Conservation (phyloP, 2,888 invertebrate species). For the Aphidoletes aphidimyza region DNA sequence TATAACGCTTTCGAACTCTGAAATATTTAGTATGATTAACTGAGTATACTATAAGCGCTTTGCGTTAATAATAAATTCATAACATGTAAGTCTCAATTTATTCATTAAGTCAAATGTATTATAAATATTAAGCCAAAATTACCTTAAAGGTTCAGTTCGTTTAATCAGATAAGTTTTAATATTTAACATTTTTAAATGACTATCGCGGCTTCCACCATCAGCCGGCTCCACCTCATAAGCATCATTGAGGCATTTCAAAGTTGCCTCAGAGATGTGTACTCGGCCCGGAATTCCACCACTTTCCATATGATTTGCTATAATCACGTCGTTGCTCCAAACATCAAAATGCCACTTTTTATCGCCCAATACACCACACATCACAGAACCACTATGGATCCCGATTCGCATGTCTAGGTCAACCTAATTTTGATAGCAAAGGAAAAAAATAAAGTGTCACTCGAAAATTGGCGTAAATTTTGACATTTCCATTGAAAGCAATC, state of each 20-base stretch:
- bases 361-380: slow-evolving; percentile 94
- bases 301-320: slow-evolving; percentile 96
- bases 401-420: slow-evolving; percentile 97
- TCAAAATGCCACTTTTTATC: slow-evolving; percentile 94
- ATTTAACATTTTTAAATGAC: slow-evolving; percentile 85
- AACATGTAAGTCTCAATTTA: background rate
- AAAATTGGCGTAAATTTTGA: too few relatives aligned
- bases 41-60: background rate
- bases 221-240: slow-evolving; percentile 96
- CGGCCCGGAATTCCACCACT: slow-evolving; percentile 95
- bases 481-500: too few relatives aligned
- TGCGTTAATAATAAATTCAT: background rate
- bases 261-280: slow-evolving; percentile 94
- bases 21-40: too few relatives aligned
- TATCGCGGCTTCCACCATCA: slow-evolving; percentile 83
- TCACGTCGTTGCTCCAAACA: slow-evolving; percentile 89
- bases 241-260: slow-evolving; percentile 83
- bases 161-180: slow-evolving; percentile 90
- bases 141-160: slow-evolving; percentile 78
- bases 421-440: slow-evolving; percentile 67
- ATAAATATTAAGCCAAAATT: background rate
- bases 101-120: background rate
- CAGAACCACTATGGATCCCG: slow-evolving; percentile 95
- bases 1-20: slow-evolving; percentile 33
- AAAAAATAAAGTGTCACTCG: too few relatives aligned